These are phyloP conservation scores for Leptocoma aspasia DNA, from an alignment of 2,113 vertebrate species.

Conservation along the genomic window DNA sequence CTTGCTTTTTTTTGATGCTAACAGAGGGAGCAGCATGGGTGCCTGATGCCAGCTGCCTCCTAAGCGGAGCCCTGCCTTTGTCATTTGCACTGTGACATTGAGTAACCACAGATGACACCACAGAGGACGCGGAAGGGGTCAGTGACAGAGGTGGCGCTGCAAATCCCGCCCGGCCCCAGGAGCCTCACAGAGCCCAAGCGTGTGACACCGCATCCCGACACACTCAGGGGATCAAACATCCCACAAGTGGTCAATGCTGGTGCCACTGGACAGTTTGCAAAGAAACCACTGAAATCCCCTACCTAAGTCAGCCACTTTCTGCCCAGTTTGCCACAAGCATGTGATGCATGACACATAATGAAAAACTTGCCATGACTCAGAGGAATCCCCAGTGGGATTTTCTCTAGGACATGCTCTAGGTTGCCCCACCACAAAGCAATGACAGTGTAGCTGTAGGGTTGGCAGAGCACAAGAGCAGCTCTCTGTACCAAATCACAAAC, in stretches of 20 bases:
- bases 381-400: background rate
- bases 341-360: background rate
- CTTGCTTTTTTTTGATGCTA: background rate
- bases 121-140: background rate
- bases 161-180: accelerated
- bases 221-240: background rate
- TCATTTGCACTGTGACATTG: background rate
- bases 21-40: background rate
- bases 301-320: background rate
- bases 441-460: accelerated
- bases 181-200: background rate
- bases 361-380: background rate
- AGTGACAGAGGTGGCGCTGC: accelerated
- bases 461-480: background rate
- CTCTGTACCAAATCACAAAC: background rate
- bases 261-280: background rate
- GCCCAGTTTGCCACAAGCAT: background rate
- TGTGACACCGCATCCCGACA: accelerated
- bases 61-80: background rate
- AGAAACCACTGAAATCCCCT: background rate
- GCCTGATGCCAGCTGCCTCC: background rate
- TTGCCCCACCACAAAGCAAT: background rate
- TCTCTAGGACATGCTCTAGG: background rate
- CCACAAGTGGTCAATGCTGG: background rate
- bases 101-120: background rate